Conservation (phyloP, 2,113 vertebrate genomes). For the Antechinus flavipes region DNA sequence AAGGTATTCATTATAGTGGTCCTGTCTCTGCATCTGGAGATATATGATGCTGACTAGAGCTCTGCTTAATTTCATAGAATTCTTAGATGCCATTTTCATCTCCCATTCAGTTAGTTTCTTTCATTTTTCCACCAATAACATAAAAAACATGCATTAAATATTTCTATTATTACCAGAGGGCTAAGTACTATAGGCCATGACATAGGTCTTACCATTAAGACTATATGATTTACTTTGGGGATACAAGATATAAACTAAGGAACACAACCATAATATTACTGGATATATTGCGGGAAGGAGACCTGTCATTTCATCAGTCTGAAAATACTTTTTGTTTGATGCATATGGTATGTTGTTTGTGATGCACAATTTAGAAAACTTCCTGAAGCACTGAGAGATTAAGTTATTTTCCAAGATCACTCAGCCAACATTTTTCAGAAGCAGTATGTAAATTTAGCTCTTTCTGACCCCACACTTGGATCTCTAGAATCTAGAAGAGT, state of each 20-base stretch:
- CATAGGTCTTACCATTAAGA: background rate
- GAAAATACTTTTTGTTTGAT: background rate
- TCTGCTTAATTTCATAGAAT: slow-evolving; percentile 23
- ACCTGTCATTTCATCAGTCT: background rate
- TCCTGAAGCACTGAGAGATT: background rate
- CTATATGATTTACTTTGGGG: background rate
- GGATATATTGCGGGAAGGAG: background rate
- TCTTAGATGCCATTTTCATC: background rate
- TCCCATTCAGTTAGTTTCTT: background rate
- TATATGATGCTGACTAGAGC: background rate
- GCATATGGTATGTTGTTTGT: background rate
- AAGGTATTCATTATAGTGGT: slow-evolving; percentile 6
- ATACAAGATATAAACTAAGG: background rate
- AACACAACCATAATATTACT: background rate
- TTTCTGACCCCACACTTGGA: background rate
- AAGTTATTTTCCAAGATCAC: background rate
- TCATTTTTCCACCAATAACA: background rate
- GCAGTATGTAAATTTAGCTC: background rate
- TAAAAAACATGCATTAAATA: background rate
- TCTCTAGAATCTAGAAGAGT: background rate
- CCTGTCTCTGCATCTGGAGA: slow-evolving; percentile 4
- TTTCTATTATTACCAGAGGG: background rate
- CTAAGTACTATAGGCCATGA: background rate
- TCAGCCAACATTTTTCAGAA: background rate
- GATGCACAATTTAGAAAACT: background rate